Evolutionary conservation across 1,140 invertebrate species (phyloP).

Genomic region (Orius insidiosus): DNA sequence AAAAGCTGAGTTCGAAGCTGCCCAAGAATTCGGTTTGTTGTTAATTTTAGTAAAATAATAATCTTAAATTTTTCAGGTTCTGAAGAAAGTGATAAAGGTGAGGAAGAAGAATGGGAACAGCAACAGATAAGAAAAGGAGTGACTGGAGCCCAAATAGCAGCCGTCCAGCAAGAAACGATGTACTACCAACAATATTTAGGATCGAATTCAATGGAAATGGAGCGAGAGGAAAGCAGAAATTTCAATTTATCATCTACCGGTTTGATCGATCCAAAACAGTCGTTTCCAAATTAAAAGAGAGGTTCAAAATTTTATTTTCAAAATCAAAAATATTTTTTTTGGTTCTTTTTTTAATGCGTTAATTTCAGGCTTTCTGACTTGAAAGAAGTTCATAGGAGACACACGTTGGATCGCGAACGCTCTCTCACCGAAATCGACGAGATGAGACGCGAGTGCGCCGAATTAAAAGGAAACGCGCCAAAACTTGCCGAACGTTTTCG

Average conservation of each 20-base stretch:
- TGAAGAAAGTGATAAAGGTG: conserved; percentile 45
- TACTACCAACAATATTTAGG: conserved; percentile 28
- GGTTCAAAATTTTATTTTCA: conserved; percentile 27
- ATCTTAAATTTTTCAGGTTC: conserved; percentile 32
- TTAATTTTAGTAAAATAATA: no score
- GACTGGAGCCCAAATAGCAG: conserved; percentile 45
- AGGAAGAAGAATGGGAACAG: conserved; percentile 82
- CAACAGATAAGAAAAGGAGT: conserved; percentile 88
- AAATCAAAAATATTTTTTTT: not conserved
- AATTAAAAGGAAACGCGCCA: conserved; percentile 41
- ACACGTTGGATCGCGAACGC: conserved; percentile 30
- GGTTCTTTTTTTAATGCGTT: not conserved
- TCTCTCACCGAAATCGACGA: conserved; percentile 39
- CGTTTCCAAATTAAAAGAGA: conserved; percentile 35
- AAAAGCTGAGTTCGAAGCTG: conserved; percentile 53
- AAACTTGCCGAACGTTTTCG: conserved; percentile 58
- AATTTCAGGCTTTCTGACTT: conserved; percentile 34
- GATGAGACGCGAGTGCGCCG: conserved; percentile 40
- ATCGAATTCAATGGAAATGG: not conserved
- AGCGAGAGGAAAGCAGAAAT: no score
- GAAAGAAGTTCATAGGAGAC: conserved; percentile 38
- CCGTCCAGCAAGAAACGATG: conserved; percentile 32
- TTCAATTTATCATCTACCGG: conserved; percentile 20
- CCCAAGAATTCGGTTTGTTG: conserved; percentile 35
- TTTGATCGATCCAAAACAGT: conserved; percentile 37